phyloP scores from a whole-genome alignment of 1,140 invertebrate genomes.

The Lethrus apterus region DNA sequence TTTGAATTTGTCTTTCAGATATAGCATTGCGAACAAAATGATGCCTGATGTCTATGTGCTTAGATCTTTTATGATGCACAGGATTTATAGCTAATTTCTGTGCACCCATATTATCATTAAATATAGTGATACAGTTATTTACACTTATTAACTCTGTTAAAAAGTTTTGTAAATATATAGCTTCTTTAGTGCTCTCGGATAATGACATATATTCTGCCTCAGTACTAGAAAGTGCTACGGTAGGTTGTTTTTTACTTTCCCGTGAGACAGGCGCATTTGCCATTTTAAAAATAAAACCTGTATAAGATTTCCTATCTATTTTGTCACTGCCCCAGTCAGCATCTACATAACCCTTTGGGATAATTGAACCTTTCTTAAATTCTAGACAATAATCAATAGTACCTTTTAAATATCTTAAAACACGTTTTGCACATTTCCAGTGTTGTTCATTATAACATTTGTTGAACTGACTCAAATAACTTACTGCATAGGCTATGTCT shows the following conservation, averaged over 20 bases:
- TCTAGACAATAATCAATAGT: conserved; percentile 11
- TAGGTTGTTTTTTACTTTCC: conserved; percentile 27
- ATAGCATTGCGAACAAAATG: conserved; percentile 32
- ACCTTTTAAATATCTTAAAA: conserved; percentile 38
- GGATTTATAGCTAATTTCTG: conserved; percentile 19
- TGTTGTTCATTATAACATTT: conserved; percentile 6
- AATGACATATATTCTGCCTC: conserved; percentile 42
- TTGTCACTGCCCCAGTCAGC: conserved; percentile 36
- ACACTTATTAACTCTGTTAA: conserved; percentile 19
- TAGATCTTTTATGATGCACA: conserved; percentile 22
- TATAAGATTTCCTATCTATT: conserved; percentile 33
- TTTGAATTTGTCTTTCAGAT: conserved; percentile 19
- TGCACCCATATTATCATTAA: conserved; percentile 24
- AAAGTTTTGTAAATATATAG: conserved; percentile 31
- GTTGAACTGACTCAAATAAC: conserved; percentile 17
- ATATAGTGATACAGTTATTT: conserved; percentile 2
- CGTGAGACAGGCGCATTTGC: conserved; percentile 21
- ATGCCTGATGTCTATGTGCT: conserved; percentile 31
- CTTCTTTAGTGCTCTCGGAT: conserved; percentile 30
- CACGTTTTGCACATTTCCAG: conserved; percentile 32
- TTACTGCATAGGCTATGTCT: conserved; percentile 30
- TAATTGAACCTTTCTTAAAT: background rate
- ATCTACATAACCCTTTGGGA: conserved; percentile 21
- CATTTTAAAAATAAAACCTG: conserved; percentile 33
- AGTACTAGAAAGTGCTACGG: conserved; percentile 34